Base-by-base conservation (phyloP, 2,113 vertebrate genomes). In the Camelus bactrianus region DNA sequence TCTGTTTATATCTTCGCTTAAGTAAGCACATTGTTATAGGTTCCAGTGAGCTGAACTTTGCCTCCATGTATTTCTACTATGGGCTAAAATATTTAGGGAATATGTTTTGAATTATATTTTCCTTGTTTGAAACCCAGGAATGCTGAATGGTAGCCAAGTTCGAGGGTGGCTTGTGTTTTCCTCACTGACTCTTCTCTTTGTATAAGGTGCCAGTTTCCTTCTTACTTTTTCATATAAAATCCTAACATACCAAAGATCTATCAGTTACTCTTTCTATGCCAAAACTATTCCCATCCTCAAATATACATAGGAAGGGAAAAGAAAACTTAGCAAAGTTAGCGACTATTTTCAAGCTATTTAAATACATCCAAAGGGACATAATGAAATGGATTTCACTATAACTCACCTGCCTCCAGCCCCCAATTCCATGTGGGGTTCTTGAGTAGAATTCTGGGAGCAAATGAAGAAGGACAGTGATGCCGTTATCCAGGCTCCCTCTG, bases 101-200 rank as follows among this genome's bases (percentile, higher is more conserved):
- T 20, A 20, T 48, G 15, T 77, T 94, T 76, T 79, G 54, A 88
- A 48, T 90, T 35, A 35, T 35, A 32, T 82, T 72, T 48, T 12
- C 28, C 42, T 75, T 81, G 69, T 26, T 83, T 28, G 30, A 91
- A 94, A 90, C 69, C 32, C 38, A 14, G 32, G n/a, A 97, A 75
- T 54, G 24, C 35, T 5, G 16, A 46, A 58, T 35, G 35, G 35
- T 35, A 35, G 35, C 35, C 35, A 35, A 35, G 35, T 35, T 35
- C 35, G 35, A 35, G 64, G 50, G 35, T 20, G 65, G 42, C 28
- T 26, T 22, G 20, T 30, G 46, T 30, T 79, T 50, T 38, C 35
- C 35, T 35, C 35, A 35, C 35, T 35, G 35, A 35, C 35, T 35
- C 35, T 35, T 35, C 35, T 35, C 35, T 35, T 35, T 35, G 35